Evolutionary conservation across 2,888 invertebrate genomes (phyloP), one percentile per base, ranked within the genome.

Genomic region (Galerucella calmariensis): DNA sequence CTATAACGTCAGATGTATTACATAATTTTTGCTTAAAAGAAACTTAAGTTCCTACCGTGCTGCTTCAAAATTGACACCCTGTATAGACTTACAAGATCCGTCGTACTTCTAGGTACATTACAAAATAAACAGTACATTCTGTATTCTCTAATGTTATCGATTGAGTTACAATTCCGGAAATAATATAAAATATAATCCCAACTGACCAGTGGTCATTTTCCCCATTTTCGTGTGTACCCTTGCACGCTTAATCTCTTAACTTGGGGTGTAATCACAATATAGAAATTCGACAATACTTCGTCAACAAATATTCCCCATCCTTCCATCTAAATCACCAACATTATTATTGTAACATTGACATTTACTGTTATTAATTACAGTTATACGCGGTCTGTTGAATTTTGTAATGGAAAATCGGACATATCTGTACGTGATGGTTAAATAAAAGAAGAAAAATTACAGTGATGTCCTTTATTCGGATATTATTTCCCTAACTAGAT

Each of bases 231-330:
- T 35, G 35, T 35, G 24, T 67, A 63, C 84, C 85, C 85, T 82
- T 82, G 81, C 78, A 80, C 86, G 86, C 86, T 86, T 87, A 87
- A 87, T 87, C 87, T 86, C 84, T 83, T 84, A 83, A 69, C 58
- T 68, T 65, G 51, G 73, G 72, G 73, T 65, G 73, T 75, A 75
- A 75, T 75, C 66, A 65, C 72, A 68, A 53, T 53, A 27, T 58
- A 58, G 61, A 69, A 68, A 74, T 74, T 48, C 68, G 66, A 67
- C 81, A 83, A 83, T 85, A 83, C 83, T 83, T 83, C 84, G 84
- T 85, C 84, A 84, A 83, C 83, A 85, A 80, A 83, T 82, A 83
- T 83, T 83, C 81, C 82, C 82, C 68, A 75, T 78, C 74, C 67
- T 72, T 74, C 74, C 71, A 71, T 76, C 68, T 74, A 69, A 74